Conservation (phyloP, 2,888 invertebrate species). For the Xestia sexstrigata region DNA sequence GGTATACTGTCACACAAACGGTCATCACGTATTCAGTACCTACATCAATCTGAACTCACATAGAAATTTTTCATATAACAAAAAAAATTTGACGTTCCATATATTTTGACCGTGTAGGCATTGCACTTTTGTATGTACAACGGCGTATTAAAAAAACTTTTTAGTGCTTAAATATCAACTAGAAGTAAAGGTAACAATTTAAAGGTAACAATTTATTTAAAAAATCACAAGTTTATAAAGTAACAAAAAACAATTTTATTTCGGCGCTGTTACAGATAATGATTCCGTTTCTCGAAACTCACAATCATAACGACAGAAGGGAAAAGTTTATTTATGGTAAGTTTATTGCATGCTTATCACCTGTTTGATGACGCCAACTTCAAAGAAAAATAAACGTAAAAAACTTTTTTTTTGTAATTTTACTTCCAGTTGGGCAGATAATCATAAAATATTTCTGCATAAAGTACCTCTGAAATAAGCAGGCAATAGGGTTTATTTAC, state of each 20-base stretch:
- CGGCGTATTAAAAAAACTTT: too few species aligned
- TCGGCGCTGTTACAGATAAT: not conserved
- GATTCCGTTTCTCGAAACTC: conserved; percentile 11
- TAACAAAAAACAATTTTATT: not conserved
- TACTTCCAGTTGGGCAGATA: conserved; percentile 31
- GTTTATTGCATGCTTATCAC: conserved; percentile 55
- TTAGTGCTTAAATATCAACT: not conserved
- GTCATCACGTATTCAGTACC: too few species aligned
- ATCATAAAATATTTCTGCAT: conserved; percentile 31
- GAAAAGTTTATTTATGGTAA: conserved; percentile 52
- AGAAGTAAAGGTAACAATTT: not conserved
- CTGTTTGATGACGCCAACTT: conserved; percentile 50
- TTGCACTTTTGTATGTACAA: too few species aligned
- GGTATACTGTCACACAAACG: too few species aligned
- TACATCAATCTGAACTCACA: too few species aligned
- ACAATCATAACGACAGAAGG: conserved; percentile 34
- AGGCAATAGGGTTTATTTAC: conserved; percentile 18
- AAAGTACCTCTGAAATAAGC: not conserved
- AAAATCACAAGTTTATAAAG: not conserved
- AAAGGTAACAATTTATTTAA: not conserved
- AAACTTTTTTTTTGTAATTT: conserved; percentile 56
- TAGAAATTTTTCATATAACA: too few species aligned
- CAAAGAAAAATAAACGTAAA: conserved; percentile 53
- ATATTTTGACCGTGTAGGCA: too few species aligned
- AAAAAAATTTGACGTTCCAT: too few species aligned